Evolutionary conservation across 2,797 vertebrate genomes (phyloP).

Genomic region (Steatocranus sp.): DNA sequence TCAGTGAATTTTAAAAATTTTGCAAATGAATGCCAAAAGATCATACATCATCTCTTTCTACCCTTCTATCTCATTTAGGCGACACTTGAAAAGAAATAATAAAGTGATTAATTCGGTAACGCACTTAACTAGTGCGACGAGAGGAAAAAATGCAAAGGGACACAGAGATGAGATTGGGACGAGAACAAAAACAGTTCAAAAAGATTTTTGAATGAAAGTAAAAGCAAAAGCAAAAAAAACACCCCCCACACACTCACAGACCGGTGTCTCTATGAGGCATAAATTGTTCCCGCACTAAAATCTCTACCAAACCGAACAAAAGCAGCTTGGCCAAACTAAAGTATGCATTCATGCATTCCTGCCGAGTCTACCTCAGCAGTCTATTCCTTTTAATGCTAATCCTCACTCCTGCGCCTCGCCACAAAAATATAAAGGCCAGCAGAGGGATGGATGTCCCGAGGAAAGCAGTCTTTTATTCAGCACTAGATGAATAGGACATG

Average conservation of each 20-base stretch:
- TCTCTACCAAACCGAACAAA: slow-evolving; percentile 34
- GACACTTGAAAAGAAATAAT: neutral
- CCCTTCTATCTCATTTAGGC: neutral
- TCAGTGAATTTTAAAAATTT: neutral
- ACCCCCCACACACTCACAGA: neutral
- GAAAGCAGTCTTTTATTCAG: slow-evolving; percentile 58
- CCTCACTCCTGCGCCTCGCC: slow-evolving; percentile 35
- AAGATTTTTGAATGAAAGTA: slow-evolving; percentile 13
- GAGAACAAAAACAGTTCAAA: slow-evolving; percentile 31
- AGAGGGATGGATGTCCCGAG: slow-evolving; percentile 57
- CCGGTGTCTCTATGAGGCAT: slow-evolving; percentile 20
- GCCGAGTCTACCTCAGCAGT: slow-evolving; percentile 51
- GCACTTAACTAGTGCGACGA: slow-evolving; percentile 24
- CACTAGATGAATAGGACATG: slow-evolving; percentile 65
- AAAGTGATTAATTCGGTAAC: slow-evolving; percentile 38
- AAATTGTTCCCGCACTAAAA: slow-evolving; percentile 23
- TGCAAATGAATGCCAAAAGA: neutral
- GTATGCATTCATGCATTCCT: slow-evolving; percentile 48
- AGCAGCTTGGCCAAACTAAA: slow-evolving; percentile 44
- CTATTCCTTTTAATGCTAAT: slow-evolving; percentile 61
- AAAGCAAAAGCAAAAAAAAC: neutral
- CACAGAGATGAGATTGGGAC: neutral
- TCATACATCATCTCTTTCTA: neutral
- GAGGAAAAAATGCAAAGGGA: neutral
- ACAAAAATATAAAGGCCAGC: slow-evolving; percentile 48